Evolutionary conservation across 2,113 vertebrate genomes (phyloP).

Genomic region (Trachemys scripta): DNA sequence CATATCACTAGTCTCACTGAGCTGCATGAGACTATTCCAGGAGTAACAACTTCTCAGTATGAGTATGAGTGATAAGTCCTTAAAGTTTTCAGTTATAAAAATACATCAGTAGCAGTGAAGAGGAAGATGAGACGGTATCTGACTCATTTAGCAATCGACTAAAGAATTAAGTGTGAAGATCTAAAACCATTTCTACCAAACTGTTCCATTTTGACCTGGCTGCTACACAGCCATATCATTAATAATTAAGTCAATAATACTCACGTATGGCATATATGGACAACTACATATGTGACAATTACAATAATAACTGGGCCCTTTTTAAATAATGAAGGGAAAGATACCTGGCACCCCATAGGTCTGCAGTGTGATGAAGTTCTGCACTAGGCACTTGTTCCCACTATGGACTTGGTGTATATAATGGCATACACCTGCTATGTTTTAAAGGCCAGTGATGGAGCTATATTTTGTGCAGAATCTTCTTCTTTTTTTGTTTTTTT

Average conservation of each 20-base stretch:
- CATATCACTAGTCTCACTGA: not conserved
- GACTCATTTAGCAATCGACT: not conserved
- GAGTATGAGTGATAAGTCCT: not conserved
- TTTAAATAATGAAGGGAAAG: not conserved
- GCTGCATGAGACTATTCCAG: slow-evolving; percentile 13
- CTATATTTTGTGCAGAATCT: not conserved
- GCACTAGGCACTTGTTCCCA: fast-evolving
- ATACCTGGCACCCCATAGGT: not conserved
- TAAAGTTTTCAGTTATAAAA: not conserved
- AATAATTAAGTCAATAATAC: not conserved
- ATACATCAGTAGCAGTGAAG: not conserved
- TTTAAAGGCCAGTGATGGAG: not conserved
- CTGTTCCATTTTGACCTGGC: not conserved
- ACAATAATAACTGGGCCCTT: not conserved
- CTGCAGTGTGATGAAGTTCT: not conserved
- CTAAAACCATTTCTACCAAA: not conserved
- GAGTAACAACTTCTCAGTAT: not conserved
- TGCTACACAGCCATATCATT: not conserved
- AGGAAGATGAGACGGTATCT: not conserved
- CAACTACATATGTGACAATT: not conserved
- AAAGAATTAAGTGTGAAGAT: not conserved
- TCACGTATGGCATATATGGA: not conserved
- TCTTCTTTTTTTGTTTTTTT: not conserved
- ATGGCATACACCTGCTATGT: not conserved
- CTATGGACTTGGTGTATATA: not conserved